Percentiles rank a stretch among this genome's conserved stretches.
phyloP scores from a whole-genome alignment of 2,797 vertebrate genomes.

The Sebastes minor region DNA sequence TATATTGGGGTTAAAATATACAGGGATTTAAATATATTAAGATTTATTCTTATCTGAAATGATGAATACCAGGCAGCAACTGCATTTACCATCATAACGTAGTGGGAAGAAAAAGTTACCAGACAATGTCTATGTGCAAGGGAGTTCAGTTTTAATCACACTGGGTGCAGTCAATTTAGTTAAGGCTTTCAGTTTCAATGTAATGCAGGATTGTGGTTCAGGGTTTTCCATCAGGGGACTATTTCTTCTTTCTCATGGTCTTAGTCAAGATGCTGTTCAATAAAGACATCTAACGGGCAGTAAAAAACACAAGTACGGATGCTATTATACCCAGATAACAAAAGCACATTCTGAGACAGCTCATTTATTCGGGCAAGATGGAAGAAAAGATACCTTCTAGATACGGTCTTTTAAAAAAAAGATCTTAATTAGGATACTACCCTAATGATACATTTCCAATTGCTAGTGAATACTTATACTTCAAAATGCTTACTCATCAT shows the following conservation, averaged over 20 bases:
- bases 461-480: background rate
- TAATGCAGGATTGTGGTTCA: background rate
- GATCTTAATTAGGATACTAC: background rate
- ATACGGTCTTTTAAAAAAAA: background rate
- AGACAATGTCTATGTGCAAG: background rate
- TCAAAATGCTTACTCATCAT: background rate
- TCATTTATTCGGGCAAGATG: background rate
- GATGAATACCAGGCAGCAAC: conserved; percentile 5
- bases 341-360: background rate
- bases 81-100: background rate
- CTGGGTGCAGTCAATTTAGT: background rate
- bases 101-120: background rate
- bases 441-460: background rate
- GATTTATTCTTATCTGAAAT: conserved; percentile 31
- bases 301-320: background rate
- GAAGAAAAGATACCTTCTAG: background rate
- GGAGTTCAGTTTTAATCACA: background rate
- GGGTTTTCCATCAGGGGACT: background rate
- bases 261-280: background rate
- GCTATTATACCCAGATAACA: background rate
- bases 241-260: background rate
- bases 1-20: conserved; percentile 35
- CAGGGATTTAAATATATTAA: conserved; percentile 55
- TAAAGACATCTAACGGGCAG: background rate
- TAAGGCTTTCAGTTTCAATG: conserved; percentile 5